phyloP scores from a whole-genome alignment of 2,113 vertebrate species.

The Sturnus vulgaris region DNA sequence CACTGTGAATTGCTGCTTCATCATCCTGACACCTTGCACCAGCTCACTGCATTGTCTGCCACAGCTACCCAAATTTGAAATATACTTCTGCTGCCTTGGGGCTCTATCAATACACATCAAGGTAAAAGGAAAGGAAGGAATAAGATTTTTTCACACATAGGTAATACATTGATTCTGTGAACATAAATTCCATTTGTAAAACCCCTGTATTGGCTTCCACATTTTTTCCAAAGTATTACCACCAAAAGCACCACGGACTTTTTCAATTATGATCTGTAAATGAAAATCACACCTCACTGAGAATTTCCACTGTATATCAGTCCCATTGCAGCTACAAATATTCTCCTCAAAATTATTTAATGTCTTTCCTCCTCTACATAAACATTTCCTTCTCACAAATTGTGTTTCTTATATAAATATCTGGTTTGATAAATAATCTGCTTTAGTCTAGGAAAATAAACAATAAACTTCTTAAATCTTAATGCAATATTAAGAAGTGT shows the following conservation, averaged over 20 bases:
- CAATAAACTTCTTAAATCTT: background rate
- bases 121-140: background rate
- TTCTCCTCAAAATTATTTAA: background rate
- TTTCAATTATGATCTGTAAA: background rate
- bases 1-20: slow-evolving; percentile 4
- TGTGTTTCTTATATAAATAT: background rate
- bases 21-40: slow-evolving; percentile 47
- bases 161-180: background rate
- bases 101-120: background rate
- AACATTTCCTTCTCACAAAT: background rate
- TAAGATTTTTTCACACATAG: background rate
- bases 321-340: background rate
- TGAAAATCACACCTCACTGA: background rate
- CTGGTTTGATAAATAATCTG: background rate
- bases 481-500: background rate
- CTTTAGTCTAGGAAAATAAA: background rate
- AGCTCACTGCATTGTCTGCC: background rate
- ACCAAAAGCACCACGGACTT: background rate
- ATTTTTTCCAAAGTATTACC: background rate
- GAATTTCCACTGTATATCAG: background rate
- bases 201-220: background rate
- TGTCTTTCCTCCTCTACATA: background rate
- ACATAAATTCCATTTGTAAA: slow-evolving; percentile 1
- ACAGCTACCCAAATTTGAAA: slow-evolving; percentile 22
- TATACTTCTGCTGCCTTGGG: background rate